These are phyloP conservation scores for Oligia fasciuncula DNA, from an alignment of 2,888 invertebrate genomes.

Conservation along the genomic window DNA sequence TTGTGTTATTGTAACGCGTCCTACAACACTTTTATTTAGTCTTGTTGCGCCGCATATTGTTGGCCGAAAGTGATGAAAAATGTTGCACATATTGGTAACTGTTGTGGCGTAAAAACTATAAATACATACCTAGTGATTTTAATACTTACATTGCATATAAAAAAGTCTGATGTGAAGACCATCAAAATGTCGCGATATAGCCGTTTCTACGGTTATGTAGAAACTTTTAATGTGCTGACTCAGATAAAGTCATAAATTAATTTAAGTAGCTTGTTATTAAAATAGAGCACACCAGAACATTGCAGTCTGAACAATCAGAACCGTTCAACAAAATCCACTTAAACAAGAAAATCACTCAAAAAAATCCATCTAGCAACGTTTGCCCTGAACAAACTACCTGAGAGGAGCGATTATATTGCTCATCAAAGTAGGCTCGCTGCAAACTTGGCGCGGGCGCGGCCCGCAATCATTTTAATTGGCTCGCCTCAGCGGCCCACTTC, in stretches of 20 bases:
- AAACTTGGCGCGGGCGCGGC: constrained; percentile 52
- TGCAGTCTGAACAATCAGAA: neutral
- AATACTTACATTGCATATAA: neutral
- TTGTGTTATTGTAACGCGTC: constrained; percentile 58
- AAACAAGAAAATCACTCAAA: constrained; percentile 30
- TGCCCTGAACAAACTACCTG: constrained; percentile 60
- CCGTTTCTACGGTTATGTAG: neutral
- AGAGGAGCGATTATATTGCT: constrained; percentile 60
- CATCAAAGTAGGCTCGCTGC: constrained; percentile 62
- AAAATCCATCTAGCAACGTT: constrained; percentile 47
- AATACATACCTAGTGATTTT: neutral
- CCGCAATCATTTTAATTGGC: constrained; percentile 74
- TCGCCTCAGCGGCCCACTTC: constrained; percentile 66
- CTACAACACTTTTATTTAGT: constrained; percentile 55
- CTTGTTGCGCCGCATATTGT: constrained; percentile 34
- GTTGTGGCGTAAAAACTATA: neutral
- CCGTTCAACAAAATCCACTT: constrained; percentile 18
- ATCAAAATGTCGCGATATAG: neutral
- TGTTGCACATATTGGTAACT: constrained; percentile 20
- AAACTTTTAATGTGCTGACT: neutral
- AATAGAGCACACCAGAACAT: neutral
- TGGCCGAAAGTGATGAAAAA: constrained; percentile 40
- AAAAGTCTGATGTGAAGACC: neutral
- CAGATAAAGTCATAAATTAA: neutral
- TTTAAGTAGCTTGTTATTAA: neutral